Evolutionary conservation across 2,113 vertebrate genomes (phyloP), one percentile per base, ranked within the genome.

Genomic region (Eurypyga helias): DNA sequence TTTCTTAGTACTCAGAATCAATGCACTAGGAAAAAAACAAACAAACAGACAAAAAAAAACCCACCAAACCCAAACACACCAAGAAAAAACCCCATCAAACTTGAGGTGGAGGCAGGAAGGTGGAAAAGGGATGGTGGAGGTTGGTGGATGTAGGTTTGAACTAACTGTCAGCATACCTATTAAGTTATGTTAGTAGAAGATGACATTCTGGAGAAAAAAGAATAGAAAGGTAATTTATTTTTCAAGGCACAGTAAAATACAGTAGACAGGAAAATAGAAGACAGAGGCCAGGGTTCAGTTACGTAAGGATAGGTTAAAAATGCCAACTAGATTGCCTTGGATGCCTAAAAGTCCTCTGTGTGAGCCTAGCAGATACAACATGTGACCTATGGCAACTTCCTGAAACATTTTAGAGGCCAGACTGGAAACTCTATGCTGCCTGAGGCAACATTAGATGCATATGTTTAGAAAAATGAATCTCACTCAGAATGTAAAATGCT

Each of bases 101-200:
- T 15, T n/a, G 52, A 72, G 33, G 12, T 66, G 36, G n/a, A 71
- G 38, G 14, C 21, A 58, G 38, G n/a, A 71, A 82, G 11, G 29
- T 90, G n/a, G 31, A 46, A 71, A 25, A 79, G 28, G 4, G 19
- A 43, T 34, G 41, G 15, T 57, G 75, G 29, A 41, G 15, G 6
- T 2, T 54, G 66, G 24, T 49, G 52, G 41, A 24, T 5, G 4
- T 34, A 34, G 10, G 6, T 51, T 60, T 86, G 23, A 75, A 51
- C 45, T 58, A 34, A 24, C 31, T 77, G 8, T 23, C 0, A 0
- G 5, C 17, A 58, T n/a, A 25, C 1, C 25, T 55, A 26, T 8
- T 57, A 79, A 64, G 33, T 33, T 11, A 24, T 24, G 29, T 28
- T 61, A 78, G 20, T 17, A 67, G 26, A 61, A 55, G n/a, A 48